Evolutionary conservation across 2,797 vertebrate genomes (phyloP), one percentile per base, ranked within the genome.

Genomic region (Menidia menidia): DNA sequence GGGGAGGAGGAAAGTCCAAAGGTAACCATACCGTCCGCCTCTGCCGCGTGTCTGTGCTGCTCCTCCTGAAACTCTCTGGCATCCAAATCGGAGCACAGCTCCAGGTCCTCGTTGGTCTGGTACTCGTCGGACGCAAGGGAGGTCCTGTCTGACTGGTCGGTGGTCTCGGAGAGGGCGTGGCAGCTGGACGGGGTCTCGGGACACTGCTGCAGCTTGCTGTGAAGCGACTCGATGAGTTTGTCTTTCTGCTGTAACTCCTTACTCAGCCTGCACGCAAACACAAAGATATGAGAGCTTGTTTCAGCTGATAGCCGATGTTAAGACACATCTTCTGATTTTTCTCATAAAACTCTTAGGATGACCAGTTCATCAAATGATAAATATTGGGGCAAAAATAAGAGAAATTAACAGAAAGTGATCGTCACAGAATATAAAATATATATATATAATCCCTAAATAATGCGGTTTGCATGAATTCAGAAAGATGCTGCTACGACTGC

Each of bases 241-340:
- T 98, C 95, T 85, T 98, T 98, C 84, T 97, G 95, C 80, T 96
- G 96, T 9, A 97, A 94, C 87, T 98, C 96, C 67, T 82, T 95
- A 78, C 93, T 97, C 68, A 98, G 87, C 86, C 97, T 99, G 54
- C 30, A 63, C 0, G 3, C n/a, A 55, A 4, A 82, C 53, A 82
- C 16, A 76, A 53, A 15, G 52, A 70, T 1, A 3, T 77, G 1
- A 1, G 13, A 70, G 7, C 2, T 19, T 45, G 18, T 45, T 16
- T 10, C 8, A 65, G n/a, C 19, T 9, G 7, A 42, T 11, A 25
- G 3, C 8, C 25, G 25, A 25, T 25, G 25, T 25, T 25, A 25
- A 25, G 25, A 25, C 25, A 25, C 2, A 11, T 52, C 25, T 25
- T 13, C 25, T 12, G 10, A 31, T 52, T 51, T 51, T 13, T 10